phyloP scores from a whole-genome alignment of 2,888 invertebrate genomes.

The Parnassius glacialis region DNA sequence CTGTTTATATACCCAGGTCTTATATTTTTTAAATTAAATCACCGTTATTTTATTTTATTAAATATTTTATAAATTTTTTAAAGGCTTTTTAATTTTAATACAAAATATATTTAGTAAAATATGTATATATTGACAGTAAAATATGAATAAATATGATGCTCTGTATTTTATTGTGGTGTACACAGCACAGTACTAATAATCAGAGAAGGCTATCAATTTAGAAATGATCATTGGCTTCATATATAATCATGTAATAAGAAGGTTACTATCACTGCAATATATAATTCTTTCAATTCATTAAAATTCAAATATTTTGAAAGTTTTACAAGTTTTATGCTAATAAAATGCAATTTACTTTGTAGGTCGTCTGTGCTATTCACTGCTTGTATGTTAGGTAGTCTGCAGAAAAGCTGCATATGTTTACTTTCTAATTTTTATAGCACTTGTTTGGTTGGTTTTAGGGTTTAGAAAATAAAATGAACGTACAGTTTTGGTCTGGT shows the following conservation, averaged over 20 bases:
- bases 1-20: no score
- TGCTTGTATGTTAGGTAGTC: slow-evolving; percentile 44
- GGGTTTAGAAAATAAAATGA: slow-evolving; percentile 58
- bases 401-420: slow-evolving; percentile 66
- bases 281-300: slow-evolving; percentile 53
- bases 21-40: no score
- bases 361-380: slow-evolving; percentile 57
- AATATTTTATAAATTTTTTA: no score
- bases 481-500: slow-evolving; percentile 35
- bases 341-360: slow-evolving; percentile 76
- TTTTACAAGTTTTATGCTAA: slow-evolving; percentile 66
- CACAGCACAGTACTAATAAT: neutral
- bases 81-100: no score
- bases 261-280: neutral
- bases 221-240: neutral
- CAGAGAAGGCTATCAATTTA: no score
- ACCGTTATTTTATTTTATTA: no score
- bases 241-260: neutral
- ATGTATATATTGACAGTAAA: neutral
- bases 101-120: no score
- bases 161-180: neutral
- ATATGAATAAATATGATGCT: neutral
- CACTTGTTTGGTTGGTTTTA: slow-evolving; percentile 69
- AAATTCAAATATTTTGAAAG: slow-evolving; percentile 70
- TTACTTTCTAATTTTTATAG: slow-evolving; percentile 75